Base-by-base conservation (phyloP, 2,113 vertebrate genomes). In the Platichthys flesus region DNA sequence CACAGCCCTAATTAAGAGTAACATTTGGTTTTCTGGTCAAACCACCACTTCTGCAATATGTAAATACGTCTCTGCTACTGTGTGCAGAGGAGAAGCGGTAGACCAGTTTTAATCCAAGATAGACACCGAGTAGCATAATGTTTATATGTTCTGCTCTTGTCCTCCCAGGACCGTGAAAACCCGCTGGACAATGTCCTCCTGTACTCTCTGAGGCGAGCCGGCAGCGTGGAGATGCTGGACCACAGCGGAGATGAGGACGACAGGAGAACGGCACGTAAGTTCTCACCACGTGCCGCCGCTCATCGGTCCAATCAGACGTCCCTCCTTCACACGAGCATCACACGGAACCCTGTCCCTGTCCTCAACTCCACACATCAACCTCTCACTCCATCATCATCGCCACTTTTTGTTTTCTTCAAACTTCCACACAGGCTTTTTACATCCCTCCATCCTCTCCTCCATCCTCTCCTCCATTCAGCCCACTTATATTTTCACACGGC, bases 181-280 rank as follows among this genome's bases (percentile, higher is more conserved):
- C 97, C 97, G 0, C 26, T 97, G 69, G 96, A 96, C 47, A 92
- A 94, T 1, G 94, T 96, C 1, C 93, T 95, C 8, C 92, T 95
- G 40, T 95, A 94, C 84, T 94, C 94, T 5, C 81, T 95, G 90
- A 92, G 83, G 7, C 91, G 90, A 60, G 89, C 94, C 0, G 93
- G 88, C 77, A 93, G 71, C 13, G 83, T 94, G 13, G 96, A 97
- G 66, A 89, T 96, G 85, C 67, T 93, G 74, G 96, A 97, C 23
- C 91, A 96, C 68, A 97, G 96, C 2, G 96, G 94, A 12, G 97
- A 97, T 0, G 96, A 97, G 55, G 96, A 97, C 0, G 35, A 85
- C 13, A 2, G 90, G 74, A 93, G 91, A 78, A 62, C 79, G 2
- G 82, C 92, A 3, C 79, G 94, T 95, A 80, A 92, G 94, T 88